Evolutionary conservation across 2,797 vertebrate genomes (phyloP), one percentile per base, ranked within the genome.

Genomic region (Channallabes apus): DNA sequence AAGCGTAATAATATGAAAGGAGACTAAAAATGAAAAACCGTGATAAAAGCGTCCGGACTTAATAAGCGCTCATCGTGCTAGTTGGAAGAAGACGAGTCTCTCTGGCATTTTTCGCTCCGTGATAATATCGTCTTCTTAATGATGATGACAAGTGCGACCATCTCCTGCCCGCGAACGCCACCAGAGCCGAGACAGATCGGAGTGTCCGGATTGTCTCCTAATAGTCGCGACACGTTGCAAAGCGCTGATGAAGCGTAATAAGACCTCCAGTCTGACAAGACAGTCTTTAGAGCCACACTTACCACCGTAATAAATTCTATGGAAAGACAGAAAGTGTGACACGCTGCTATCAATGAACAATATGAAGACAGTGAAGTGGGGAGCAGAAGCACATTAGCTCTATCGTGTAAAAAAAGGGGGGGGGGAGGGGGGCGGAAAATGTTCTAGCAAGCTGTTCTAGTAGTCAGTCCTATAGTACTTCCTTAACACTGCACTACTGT

Each of bases 81-180:
- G 65, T 84, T 89, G 88, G 93, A 91, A 91, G 88, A 86, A 91
- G 88, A 87, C 89, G 85, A 78, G 59, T 71, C 65, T 75, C 24
- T 72, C 79, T 88, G 20, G 6, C 20, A 61, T 61, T 38, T 79
- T 62, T 14, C 22, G 18, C 86, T 86, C 71, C 80, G 78, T 90
- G 91, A 92, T 91, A 91, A 86, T 87, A 90, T 83, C 77, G 75
- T 82, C 71, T 85, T 85, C 88, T 92, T 91, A 93, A 91, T 87
- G 90, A 88, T 91, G 85, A 89, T 90, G 93, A 92, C 93, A 92
- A 85, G 87, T 38, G 65, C 80, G 64, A 82, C 76, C 67, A 76
- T 90, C 91, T 84, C 84, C 83, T 87, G 90, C 76, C 54, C 69
- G 84, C 86, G 88, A 88, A 86, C 91, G 88, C 85, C 90, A 90